Base-by-base conservation (phyloP, 2,888 invertebrate species). In the Iselma pallidipennis region DNA sequence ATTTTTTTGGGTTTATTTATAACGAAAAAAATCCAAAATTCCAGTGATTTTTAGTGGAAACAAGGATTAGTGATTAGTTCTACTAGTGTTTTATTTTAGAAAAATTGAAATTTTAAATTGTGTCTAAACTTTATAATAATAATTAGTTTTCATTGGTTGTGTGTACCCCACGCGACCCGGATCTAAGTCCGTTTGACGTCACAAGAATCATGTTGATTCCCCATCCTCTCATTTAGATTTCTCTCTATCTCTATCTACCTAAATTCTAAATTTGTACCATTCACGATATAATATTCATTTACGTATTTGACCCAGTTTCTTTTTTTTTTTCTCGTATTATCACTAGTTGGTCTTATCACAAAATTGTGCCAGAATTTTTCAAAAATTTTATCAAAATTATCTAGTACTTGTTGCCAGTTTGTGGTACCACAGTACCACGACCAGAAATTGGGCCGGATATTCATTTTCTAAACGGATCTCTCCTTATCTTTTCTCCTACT, bases 151-250 rank as follows among this genome's bases (percentile, higher is more conserved):
- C 42, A 42, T 42, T 42, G 42, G 59, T 52, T 42, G 58, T 42
- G 58, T 42, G 53, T 57, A 65, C 56, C 61, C 63, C 59, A 62
- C 64, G 29, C 64, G 66, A 66, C 66, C 66, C 66, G 66, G 66
- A 66, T 66, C 61, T 61, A 57, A 29, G 58, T 62, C 62, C 62
- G 62, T 48, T 62, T 62, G 61, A 62, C 62, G 62, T 62, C 62
- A 62, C 57, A 55, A 62, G 62, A 58, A 62, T 42, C 42, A 21
- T 21, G 14, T 21, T 42, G 37, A 42, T 42, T 42, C 42, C 19
- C 42, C 42, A 42, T 42, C 42, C 21, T 21, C 42, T 42, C 42
- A 42, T 21, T n/a, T n/a, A n/a, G n/a, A n/a, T n/a, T n/a, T n/a
- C 21, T 42, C 21, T 42, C 21, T 16, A 19, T 42, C 42, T 21